Evolutionary conservation across 2,888 invertebrate species (phyloP).

Genomic region (Amorpha juglandis): DNA sequence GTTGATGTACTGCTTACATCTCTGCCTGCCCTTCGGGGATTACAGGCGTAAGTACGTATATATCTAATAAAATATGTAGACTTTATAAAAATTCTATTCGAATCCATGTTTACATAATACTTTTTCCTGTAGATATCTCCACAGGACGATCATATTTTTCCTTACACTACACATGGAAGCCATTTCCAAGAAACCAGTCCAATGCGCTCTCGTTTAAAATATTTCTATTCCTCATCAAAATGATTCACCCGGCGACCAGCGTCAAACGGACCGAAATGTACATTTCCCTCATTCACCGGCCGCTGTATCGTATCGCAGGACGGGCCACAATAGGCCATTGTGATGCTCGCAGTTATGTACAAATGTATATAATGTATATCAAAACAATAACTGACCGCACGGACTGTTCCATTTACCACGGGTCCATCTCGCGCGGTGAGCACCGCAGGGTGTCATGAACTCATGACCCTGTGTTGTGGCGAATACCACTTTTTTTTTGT

Average conservation of each 20-base stretch:
- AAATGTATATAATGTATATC: conserved; percentile 41
- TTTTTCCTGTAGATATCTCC: neutral
- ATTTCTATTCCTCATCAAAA: neutral
- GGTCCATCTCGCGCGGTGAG: neutral
- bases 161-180: neutral
- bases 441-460: conserved; percentile 9
- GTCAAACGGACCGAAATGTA: neutral
- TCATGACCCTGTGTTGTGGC: conserved; percentile 4
- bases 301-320: conserved; percentile 36
- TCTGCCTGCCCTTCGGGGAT: too few species aligned
- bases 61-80: too few species aligned
- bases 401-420: conserved; percentile 48
- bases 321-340: conserved; percentile 47
- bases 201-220: neutral
- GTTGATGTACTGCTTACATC: too few species aligned
- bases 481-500: neutral
- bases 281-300: conserved; percentile 31
- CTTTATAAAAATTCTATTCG: too few species aligned
- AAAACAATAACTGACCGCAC: conserved; percentile 58
- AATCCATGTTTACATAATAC: neutral
- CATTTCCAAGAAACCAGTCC: conserved; percentile 2
- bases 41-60: too few species aligned
- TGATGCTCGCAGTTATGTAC: conserved; percentile 35
- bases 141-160: neutral
- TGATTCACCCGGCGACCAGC: neutral